Base-by-base conservation (phyloP, 53 echinoderm and acorn worm genomes). In the Holothuria scabra region DNA sequence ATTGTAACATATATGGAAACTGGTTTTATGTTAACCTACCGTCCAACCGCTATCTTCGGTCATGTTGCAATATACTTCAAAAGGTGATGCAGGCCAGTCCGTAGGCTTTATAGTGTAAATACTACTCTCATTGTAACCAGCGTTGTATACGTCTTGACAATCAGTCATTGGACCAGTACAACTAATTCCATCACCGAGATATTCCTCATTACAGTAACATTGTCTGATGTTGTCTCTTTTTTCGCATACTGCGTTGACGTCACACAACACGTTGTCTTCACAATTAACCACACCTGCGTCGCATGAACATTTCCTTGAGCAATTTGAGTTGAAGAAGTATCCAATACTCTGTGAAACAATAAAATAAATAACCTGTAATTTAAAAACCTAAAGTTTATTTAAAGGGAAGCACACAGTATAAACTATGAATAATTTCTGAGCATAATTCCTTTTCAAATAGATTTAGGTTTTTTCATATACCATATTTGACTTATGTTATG, bases 61-160 rank as follows among this genome's bases (percentile, higher is more conserved):
- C 69, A 69, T 69, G n/a, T 69, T 69, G 4, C 69, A 69, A 23
- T 34, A 69, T 19, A 69, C 69, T 0, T 33, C 37, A 35, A 69
- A 69, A 0, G 69, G 69, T 37, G 34, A 23, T 11, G 22, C 37
- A 69, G 8, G 35, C 69, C 69, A 69, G 37, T 69, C 44, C 3
- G 21, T 34, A 18, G 69, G 69, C 38, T 69, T 32, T 5, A 69
- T 69, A n/a, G 69, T 34, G 44, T 69, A 69, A 38, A 69, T 18
- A 18, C 69, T 24, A 23, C 44, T 34, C 20, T 35, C 30, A 18
- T 37, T 69, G 69, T 34, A 69, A 38, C 69, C 69, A 5, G 20
- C 37, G 10, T 37, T 69, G 69, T 37, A 69, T 10, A 34, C 4
- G 41, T 69, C 69, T 19, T 21, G 69, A 44, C 69, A 69, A 44